Percentiles rank a stretch among this genome's conserved stretches.
Evolutionary conservation across 2,113 vertebrate genomes (phyloP).

Genomic region (Chinchilla lanigera): DNA sequence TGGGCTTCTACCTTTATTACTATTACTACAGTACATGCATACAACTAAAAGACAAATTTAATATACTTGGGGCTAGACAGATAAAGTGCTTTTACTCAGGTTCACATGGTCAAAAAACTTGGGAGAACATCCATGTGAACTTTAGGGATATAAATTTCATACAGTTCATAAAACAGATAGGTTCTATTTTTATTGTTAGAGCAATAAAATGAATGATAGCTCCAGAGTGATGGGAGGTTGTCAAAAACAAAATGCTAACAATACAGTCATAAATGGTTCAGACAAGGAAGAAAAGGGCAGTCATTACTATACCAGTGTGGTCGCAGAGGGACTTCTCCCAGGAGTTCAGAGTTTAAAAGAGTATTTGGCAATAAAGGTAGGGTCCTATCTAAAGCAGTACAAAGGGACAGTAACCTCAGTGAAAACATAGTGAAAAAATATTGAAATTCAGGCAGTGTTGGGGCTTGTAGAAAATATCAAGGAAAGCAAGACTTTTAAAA

Average conservation of each 20-base stretch:
- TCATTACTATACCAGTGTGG: not conserved
- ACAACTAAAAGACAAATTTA: constrained; percentile 48
- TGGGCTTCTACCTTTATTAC: not conserved
- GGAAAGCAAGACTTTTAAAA: not conserved
- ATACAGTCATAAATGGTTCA: not conserved
- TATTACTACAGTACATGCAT: not conserved
- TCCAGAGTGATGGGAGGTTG: constrained; percentile 47
- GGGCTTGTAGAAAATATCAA: constrained; percentile 32
- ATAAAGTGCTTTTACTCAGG: constrained; percentile 34
- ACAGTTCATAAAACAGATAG: constrained; percentile 43
- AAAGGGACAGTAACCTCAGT: not conserved
- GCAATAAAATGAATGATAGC: constrained; percentile 59
- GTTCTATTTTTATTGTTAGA: constrained; percentile 42
- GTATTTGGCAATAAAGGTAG: not conserved
- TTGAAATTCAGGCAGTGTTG: not conserved
- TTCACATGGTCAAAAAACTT: constrained; percentile 32
- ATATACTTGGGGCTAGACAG: not conserved
- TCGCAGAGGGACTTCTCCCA: constrained; percentile 20
- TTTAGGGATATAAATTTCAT: constrained; percentile 56
- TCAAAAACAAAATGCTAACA: constrained; percentile 66
- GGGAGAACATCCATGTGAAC: constrained; percentile 9
- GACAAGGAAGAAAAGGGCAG: constrained; percentile 46
- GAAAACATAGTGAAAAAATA: not conserved
- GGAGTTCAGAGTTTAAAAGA: constrained; percentile 67
- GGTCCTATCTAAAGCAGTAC: not conserved